Evolutionary conservation across 2,888 invertebrate species (phyloP), one percentile per base, ranked within the genome.

Genomic region (Cenopis cana): DNA sequence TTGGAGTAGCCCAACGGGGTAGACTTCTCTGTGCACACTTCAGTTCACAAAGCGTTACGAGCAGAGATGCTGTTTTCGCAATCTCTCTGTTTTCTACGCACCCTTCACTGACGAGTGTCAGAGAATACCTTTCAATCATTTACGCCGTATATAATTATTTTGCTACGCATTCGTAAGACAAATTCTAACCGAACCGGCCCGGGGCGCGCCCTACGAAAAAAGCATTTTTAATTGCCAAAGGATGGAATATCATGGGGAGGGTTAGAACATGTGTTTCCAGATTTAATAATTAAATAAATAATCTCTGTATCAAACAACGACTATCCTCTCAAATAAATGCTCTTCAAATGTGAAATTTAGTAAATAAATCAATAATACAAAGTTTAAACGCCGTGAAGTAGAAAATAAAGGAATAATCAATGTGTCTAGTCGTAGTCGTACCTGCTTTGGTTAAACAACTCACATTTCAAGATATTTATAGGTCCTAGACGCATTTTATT

Each of bases 41-140:
- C 4, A 24, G 2, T 24, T 24, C n/a, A n/a, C n/a, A n/a, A n/a
- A n/a, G 9, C 33, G 3, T 33, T 33, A 6, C 33, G 2, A 33
- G 5, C 3, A 33, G 33, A 33, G 33, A 8, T 33, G 33, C 29
- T 29, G 29, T 29, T 14, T 56, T 10, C 11, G 17, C 62, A 14
- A 11, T 24, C 33, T 65, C 72, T 76, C 74, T 72, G 41, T 11
- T 41, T 36, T 17, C 29, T 17, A 24, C 73, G 76, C 85, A 79
- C 81, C 83, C 89, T 88, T 0, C 56, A 74, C 73, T 66, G 79
- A 76, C 79, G 79, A 74, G 83, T 80, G 82, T 78, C 52, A 64
- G 62, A 33, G 85, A 85, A 87, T 85, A 91, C 89, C 91, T 89
- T 92, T 91, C 92, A 92, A 93, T 93, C 91, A 91, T 90, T 86